Conservation (phyloP, 2,888 invertebrate species). For the Nymphalis c-album region DNA sequence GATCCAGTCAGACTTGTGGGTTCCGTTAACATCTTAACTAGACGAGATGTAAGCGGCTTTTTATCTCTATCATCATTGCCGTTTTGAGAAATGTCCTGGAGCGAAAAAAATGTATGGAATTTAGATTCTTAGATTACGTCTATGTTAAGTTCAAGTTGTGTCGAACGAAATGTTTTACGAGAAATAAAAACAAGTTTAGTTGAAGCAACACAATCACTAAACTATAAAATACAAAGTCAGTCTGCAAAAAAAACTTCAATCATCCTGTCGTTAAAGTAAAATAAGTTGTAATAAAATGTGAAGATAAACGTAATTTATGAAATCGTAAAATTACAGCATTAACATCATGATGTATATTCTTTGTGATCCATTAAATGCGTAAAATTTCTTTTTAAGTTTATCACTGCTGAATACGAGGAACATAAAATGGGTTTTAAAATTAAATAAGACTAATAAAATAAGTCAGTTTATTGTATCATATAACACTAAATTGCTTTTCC, state of each 20-base stretch:
- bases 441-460: neutral
- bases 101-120: neutral
- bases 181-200: no score
- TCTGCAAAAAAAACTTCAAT: no score
- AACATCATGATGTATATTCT: neutral
- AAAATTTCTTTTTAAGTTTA: neutral
- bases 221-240: no score
- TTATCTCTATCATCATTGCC: constrained; percentile 10
- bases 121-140: neutral
- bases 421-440: neutral
- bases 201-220: no score
- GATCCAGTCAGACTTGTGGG: constrained; percentile 3
- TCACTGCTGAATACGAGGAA: neutral
- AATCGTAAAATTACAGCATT: neutral
- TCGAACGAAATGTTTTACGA: neutral
- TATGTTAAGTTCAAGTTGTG: neutral
- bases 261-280: no score
- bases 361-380: neutral
- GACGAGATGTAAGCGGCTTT: constrained; percentile 9
- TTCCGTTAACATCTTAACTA: constrained; percentile 22
- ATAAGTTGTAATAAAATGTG: no score
- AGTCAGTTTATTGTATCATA: neutral
- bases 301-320: neutral
- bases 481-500: no score
- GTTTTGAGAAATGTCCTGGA: constrained; percentile 1